Conservation (phyloP, 2,888 invertebrate genomes). For the Molorchus minor region DNA sequence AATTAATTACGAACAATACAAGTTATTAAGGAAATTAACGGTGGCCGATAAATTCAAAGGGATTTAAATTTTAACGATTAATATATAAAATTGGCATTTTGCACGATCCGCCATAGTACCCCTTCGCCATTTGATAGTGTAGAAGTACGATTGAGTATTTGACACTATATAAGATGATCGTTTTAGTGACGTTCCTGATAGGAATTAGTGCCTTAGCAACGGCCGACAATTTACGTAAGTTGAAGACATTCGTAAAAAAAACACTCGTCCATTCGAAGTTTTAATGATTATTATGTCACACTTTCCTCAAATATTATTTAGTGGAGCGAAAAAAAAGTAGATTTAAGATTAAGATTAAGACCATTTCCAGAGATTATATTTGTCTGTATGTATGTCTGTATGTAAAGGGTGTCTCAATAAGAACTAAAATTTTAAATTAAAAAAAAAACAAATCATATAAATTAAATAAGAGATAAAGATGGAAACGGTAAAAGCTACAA, state of each 20-base stretch:
- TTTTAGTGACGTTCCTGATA: background rate
- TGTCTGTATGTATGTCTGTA: too few species aligned
- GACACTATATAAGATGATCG: conserved; percentile 4
- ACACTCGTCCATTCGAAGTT: too few species aligned
- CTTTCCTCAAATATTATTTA: too few species aligned
- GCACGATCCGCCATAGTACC: background rate
- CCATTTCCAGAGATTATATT: too few species aligned
- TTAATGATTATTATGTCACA: too few species aligned
- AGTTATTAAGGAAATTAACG: conserved; percentile 2
- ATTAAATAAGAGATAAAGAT: too few species aligned
- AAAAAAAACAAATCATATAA: too few species aligned
- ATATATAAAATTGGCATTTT: conserved; percentile 2
- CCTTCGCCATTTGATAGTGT: background rate
- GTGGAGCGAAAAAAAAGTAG: too few species aligned
- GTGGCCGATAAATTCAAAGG: background rate
- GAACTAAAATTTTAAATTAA: too few species aligned
- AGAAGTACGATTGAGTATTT: conserved; percentile 8
- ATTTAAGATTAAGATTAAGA: too few species aligned
- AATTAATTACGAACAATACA: background rate
- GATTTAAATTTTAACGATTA: background rate
- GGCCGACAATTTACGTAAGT: background rate
- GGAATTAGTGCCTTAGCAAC: background rate
- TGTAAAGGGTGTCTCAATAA: too few species aligned
- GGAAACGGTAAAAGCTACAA: too few species aligned
- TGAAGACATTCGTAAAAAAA: background rate